These are phyloP conservation scores for Rhizoglyphus robini DNA, from an alignment of 1,140 invertebrate genomes.

Conservation along the genomic window DNA sequence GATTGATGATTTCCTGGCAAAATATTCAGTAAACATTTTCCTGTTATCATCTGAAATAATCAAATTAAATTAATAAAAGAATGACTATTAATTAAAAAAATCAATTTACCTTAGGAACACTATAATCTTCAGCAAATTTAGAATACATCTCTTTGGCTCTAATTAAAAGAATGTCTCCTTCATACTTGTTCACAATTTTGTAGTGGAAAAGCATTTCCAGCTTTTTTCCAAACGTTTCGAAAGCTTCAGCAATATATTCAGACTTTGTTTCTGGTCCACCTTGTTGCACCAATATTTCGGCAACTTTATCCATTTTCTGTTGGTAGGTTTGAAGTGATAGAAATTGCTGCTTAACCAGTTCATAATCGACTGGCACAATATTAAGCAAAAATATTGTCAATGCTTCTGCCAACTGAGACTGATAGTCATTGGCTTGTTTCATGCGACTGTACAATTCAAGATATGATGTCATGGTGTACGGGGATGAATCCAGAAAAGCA, in stretches of 20 bases:
- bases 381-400: conserved; percentile 66
- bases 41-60: conserved; percentile 29
- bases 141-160: conserved; percentile 54
- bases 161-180: conserved; percentile 56
- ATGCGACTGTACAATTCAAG: conserved; percentile 50
- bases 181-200: conserved; percentile 47
- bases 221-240: conserved; percentile 58
- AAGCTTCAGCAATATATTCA: conserved; percentile 47
- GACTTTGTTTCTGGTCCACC: conserved; percentile 30
- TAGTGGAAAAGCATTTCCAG: conserved; percentile 54
- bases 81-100: conserved; percentile 18
- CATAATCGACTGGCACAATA: conserved; percentile 57
- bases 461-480: conserved; percentile 50
- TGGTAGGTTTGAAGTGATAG: conserved; percentile 34
- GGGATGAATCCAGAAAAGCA: conserved; percentile 73
- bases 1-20: conserved; percentile 64
- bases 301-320: conserved; percentile 32
- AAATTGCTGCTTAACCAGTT: conserved; percentile 44
- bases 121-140: conserved; percentile 58
- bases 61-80: background rate
- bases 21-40: conserved; percentile 48
- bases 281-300: conserved; percentile 32
- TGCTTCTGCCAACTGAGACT: conserved; percentile 47
- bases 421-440: conserved; percentile 24
- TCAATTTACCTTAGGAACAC: conserved; percentile 55